A percentile compares a stretch with the other conserved stretches of the same genome.
Evolutionary conservation across 2,113 vertebrate genomes (phyloP).

Genomic region (Zapornia atra): DNA sequence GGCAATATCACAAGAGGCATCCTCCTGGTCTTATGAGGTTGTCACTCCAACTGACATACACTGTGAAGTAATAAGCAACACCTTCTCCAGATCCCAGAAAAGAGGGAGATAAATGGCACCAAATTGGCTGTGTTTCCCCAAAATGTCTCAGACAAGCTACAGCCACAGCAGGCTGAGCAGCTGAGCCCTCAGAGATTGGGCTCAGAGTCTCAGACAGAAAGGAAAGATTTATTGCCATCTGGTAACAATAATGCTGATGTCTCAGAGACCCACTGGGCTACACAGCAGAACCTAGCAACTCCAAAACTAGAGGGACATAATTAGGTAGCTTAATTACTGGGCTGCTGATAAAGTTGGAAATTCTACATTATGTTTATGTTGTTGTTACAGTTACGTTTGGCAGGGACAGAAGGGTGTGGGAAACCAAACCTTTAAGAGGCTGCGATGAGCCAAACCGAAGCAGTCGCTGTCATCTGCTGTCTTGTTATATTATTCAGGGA

Average conservation of each 20-base stretch:
- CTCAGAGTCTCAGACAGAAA: conserved; percentile 25
- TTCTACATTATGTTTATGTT: not conserved
- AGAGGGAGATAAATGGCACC: conserved; percentile 11
- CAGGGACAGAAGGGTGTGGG: not conserved
- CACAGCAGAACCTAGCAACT: not conserved
- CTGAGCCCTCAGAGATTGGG: not conserved
- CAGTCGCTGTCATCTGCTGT: conserved; percentile 40
- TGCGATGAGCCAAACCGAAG: not conserved
- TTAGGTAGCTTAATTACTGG: not conserved
- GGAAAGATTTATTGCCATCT: conserved; percentile 34
- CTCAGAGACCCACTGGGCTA: not conserved
- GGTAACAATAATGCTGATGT: not conserved
- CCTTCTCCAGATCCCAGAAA: not conserved
- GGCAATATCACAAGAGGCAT: not conserved
- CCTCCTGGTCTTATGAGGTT: not conserved
- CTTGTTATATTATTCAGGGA: conserved; percentile 42
- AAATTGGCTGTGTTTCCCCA: conserved; percentile 37
- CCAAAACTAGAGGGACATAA: not conserved
- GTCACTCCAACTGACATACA: not conserved
- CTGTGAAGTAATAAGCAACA: conserved; percentile 15
- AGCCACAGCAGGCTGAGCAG: conserved; percentile 40
- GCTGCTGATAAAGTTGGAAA: not conserved
- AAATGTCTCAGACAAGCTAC: conserved; percentile 22
- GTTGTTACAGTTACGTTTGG: not conserved
- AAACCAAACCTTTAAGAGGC: not conserved